A percentile compares a stretch with the other conserved stretches of the same genome.
phyloP scores from a whole-genome alignment of 2,797 vertebrate species.

The Urosaurus nigricauda region DNA sequence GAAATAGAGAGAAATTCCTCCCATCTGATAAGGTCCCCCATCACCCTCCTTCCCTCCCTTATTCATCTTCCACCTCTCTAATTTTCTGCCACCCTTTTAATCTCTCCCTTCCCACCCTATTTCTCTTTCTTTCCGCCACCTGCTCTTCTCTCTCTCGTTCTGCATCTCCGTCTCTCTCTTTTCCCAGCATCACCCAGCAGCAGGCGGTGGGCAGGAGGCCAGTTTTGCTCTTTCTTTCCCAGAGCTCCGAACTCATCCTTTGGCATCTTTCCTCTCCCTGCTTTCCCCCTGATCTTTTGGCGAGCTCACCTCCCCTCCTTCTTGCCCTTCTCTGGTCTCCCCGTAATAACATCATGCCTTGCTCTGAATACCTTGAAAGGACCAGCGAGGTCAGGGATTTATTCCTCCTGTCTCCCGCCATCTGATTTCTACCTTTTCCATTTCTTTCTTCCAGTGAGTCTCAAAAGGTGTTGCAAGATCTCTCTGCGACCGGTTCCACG shows the following conservation, averaged over 20 bases:
- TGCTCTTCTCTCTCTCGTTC: not conserved
- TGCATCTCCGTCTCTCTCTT: not conserved
- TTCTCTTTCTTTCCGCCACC: not conserved
- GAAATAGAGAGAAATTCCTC: too few relatives aligned
- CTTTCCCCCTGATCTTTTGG: not conserved
- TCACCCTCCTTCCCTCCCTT: too few relatives aligned
- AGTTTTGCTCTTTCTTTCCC: not conserved
- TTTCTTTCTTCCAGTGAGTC: too few relatives aligned
- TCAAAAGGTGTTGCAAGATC: too few relatives aligned
- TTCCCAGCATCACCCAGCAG: not conserved
- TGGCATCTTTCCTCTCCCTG: not conserved
- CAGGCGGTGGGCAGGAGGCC: not conserved
- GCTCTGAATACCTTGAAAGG: not conserved
- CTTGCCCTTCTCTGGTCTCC: not conserved
- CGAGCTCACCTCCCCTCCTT: not conserved
- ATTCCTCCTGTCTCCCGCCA: accelerated
- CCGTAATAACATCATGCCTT: not conserved
- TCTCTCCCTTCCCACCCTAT: not conserved
- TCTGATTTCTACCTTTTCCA: too few relatives aligned
- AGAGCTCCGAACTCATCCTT: too few relatives aligned
- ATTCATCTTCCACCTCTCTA: too few relatives aligned
- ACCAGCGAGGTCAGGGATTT: not conserved
- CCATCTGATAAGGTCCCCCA: too few relatives aligned
- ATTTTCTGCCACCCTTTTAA: too few relatives aligned
- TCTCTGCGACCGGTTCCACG: too few relatives aligned